phyloP scores from a whole-genome alignment of 2,888 invertebrate species.

The Fragum whitleyi region DNA sequence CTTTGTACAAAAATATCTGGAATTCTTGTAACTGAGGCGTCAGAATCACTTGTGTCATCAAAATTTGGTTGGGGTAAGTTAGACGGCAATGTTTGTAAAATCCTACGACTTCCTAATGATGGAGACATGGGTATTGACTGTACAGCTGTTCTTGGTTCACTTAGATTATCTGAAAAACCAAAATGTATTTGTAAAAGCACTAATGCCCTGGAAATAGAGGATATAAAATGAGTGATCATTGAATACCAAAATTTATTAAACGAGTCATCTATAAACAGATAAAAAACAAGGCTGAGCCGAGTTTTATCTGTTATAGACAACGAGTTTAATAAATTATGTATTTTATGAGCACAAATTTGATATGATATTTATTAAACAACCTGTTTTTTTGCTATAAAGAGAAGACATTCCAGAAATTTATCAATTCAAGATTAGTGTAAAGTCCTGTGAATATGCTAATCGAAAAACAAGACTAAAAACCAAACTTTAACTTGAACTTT shows the following conservation, averaged over 20 bases:
- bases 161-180: slow-evolving; percentile 55
- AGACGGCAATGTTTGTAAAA: slow-evolving; percentile 52
- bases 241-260: no score
- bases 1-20: background rate
- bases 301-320: no score
- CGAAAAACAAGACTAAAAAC: no score
- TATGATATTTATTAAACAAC: no score
- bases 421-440: background rate
- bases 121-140: slow-evolving; percentile 64
- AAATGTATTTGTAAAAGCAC: background rate
- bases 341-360: no score
- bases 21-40: background rate
- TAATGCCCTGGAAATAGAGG: no score
- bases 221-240: no score
- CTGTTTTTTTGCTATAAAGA: no score
- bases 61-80: slow-evolving; percentile 73
- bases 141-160: slow-evolving; percentile 62
- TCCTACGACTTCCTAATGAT: slow-evolving; percentile 34
- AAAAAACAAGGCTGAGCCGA: no score
- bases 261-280: no score
- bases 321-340: no score
- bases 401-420: background rate
- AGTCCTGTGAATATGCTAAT: background rate
- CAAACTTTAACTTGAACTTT: no score
- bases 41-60: slow-evolving; percentile 64